Percentiles rank a stretch among this genome's conserved stretches.
These are phyloP conservation scores for Bothrops alternatus DNA, from an alignment of 2,797 vertebrate species.

Conservation along the genomic window DNA sequence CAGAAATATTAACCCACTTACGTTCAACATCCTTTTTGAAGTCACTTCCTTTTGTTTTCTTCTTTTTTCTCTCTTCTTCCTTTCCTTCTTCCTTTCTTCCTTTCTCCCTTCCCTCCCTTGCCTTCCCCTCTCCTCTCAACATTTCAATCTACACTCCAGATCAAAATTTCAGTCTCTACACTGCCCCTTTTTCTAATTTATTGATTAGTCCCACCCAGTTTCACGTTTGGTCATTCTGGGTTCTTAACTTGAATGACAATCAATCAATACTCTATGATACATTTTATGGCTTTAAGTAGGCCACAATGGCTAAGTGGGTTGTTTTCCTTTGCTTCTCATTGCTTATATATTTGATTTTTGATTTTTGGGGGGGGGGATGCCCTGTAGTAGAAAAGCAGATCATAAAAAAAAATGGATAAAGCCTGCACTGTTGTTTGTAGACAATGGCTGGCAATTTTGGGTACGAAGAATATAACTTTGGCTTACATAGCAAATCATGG, in stretches of 20 bases:
- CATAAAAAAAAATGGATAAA: neutral
- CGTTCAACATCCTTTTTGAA: neutral
- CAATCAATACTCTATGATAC: neutral
- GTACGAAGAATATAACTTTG: neutral
- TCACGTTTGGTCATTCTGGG: neutral
- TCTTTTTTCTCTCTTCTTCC: neutral
- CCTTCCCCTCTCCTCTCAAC: neutral
- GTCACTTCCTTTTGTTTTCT: neutral
- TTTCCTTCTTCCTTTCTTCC: neutral
- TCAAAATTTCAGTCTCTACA: neutral
- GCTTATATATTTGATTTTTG: neutral
- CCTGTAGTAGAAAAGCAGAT: neutral
- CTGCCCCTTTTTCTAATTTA: neutral
- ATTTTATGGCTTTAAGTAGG: neutral
- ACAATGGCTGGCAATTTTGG: neutral
- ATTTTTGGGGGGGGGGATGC: neutral
- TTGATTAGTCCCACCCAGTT: neutral
- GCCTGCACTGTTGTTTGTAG: neutral
- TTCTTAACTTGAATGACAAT: neutral
- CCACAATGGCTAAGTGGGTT: neutral
- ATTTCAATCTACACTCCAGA: neutral
- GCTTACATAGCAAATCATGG: neutral
- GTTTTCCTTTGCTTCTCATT: neutral
- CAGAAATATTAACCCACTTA: neutral
- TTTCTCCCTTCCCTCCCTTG: fast-evolving